Evolutionary conservation across 2,797 vertebrate species (phyloP), one percentile per base, ranked within the genome.

Genomic region (Microctenopoma steveboyesi): DNA sequence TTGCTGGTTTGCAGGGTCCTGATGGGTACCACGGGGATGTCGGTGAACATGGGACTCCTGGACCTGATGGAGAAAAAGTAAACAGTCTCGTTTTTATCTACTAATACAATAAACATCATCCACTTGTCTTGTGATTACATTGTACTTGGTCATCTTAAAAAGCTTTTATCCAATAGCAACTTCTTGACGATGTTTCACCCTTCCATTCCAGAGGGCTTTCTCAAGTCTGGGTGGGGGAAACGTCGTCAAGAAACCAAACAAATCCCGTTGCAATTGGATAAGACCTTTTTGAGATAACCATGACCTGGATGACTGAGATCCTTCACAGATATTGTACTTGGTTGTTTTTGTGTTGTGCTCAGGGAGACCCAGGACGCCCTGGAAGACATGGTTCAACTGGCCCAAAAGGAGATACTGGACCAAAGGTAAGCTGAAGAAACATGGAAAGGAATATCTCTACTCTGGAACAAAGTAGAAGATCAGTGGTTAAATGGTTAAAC

Each of bases 291-390:
- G 22, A 22, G 22, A 22, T 22, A 22, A 22, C 22, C 22, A 22
- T 22, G 22, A 22, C 22, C 22, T 22, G 22, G 22, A 22, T 22
- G 22, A 22, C 22, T 22, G 22, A 22, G 22, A 22, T 22, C 22
- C 22, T 22, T 22, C 22, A 22, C 22, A 22, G 22, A 22, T 22
- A 22, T 22, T 22, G 22, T 22, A 22, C 22, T 22, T 22, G 28
- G 53, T 33, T 75, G 9, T 51, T 57, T 70, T 47, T 67, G 52
- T 76, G 3, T 42, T 68, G 12, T 83, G 89, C 92, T 78, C 76
- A 99, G 98, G 98, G 98, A 61, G 97, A 99, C 83, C 11, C 93
- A 25, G 98, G 98, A 50, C 95, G 95, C 1, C 90, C 96, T 48
- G 98, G 98, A 63, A 95, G 91, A 90, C n/a, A 92, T 7, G 98